Evolutionary conservation across 2,797 vertebrate genomes (phyloP), one percentile per base, ranked within the genome.

Genomic region (Sebastes miniatus): DNA sequence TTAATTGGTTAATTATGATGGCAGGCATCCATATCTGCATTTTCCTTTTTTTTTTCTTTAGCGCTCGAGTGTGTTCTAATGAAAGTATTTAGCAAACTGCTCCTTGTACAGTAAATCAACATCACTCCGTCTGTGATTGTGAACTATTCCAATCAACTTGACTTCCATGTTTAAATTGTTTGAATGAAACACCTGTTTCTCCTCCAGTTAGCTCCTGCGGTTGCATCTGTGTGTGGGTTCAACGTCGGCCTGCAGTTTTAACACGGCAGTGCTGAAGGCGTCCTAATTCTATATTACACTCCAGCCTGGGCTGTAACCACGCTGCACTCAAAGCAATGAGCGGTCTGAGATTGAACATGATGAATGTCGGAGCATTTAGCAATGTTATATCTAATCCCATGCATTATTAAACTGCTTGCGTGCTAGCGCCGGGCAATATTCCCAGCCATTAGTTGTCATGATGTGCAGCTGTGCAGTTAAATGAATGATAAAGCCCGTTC

Each of bases 1-100:
- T 58, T 89, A 91, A 92, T 92, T 86, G 71, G 73, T 87, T 82
- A 86, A 92, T 91, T 87, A 88, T 69, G 75, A 80, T 69, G 77
- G 73, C 85, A 82, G 47, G 66, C 79, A 74, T 80, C 77, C 74
- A 24, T 68, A 84, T 91, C 84, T 54, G 52, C n/a, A 47, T 47
- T 47, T 47, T 47, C 43, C 43, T 11, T 22, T 12, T 54, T 54
- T 54, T 54, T 54, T 69, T 67, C 62, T 39, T 61, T 65, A 34
- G 31, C 5, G 34, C 75, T 83, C 4, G 5, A 89, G 73, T 77
- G 78, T 77, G 72, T 76, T 59, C 22, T 81, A 74, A 86, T 87
- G 59, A 72, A 85, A 65, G 80, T 61, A 77, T 88, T 92, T 83
- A 84, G 80, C 63, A 64, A 73, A 80, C 29, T 6, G 66, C 74